phyloP scores from a whole-genome alignment of 2,888 invertebrate species.

The Eupithecia exiguata region DNA sequence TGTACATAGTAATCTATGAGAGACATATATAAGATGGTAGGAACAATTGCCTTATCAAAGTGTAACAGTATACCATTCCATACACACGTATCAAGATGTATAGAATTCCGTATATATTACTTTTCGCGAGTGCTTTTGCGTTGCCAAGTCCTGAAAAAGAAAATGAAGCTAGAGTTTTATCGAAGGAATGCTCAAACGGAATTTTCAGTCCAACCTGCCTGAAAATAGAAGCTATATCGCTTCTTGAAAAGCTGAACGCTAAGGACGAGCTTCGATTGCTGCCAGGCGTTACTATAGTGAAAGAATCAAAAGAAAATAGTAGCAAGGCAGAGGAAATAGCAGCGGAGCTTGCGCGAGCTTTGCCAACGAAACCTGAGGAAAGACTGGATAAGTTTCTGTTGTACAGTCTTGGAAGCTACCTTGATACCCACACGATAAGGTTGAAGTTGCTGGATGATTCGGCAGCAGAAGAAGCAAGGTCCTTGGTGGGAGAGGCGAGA shows the following conservation, averaged over 20 bases:
- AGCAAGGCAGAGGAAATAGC: constrained; percentile 88
- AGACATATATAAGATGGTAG: constrained; percentile 78
- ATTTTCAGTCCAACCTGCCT: constrained; percentile 62
- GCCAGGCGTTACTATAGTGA: constrained; percentile 85
- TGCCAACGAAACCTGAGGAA: constrained; percentile 90
- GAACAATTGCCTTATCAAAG: constrained; percentile 75
- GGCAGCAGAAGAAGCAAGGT: constrained; percentile 84
- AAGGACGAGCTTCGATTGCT: constrained; percentile 61
- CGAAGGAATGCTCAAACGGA: constrained; percentile 61
- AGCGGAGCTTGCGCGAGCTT: constrained; percentile 88
- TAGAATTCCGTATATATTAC: constrained; percentile 54
- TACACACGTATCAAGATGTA: constrained; percentile 72
- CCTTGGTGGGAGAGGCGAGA: constrained; percentile 82
- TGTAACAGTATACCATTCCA: constrained; percentile 63
- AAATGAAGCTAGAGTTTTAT: constrained; percentile 37
- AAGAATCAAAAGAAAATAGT: constrained; percentile 81
- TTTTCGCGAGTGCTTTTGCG: constrained; percentile 57
- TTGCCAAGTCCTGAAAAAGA: constrained; percentile 72
- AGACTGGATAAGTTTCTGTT: constrained; percentile 89
- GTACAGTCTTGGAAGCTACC: constrained; percentile 87
- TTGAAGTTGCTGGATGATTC: constrained; percentile 87
- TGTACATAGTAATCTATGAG: constrained; percentile 69
- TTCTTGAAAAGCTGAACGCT: constrained; percentile 60
- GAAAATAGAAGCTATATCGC: constrained; percentile 61
- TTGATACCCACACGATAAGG: constrained; percentile 89